Percentiles rank a stretch among this genome's conserved stretches.
Conservation (phyloP, 2,888 invertebrate species). For the Helicoverpa assulta region DNA sequence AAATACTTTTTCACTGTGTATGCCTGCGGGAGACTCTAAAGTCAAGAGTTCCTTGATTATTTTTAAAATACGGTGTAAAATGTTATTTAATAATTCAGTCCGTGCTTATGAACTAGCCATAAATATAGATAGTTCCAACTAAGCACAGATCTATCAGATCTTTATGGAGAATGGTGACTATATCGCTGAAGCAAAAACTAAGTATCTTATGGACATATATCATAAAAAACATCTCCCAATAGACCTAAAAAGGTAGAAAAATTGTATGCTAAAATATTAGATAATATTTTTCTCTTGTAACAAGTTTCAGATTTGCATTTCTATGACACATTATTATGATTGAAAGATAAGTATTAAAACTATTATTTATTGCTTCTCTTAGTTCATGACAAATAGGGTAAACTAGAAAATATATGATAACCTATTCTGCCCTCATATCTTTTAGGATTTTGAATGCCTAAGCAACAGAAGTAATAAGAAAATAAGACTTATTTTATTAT, state of each 20-base stretch:
- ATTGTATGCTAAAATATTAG: neutral
- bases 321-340: conserved; percentile 8
- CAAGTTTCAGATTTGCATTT: conserved; percentile 5
- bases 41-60: too few relatives aligned
- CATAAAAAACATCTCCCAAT: neutral
- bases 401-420: neutral
- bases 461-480: neutral
- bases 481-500: too few relatives aligned
- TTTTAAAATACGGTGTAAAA: too few relatives aligned
- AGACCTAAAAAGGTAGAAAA: neutral
- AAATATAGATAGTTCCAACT: too few relatives aligned
- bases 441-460: conserved; percentile 12
- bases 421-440: conserved; percentile 11
- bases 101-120: too few relatives aligned
- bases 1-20: too few relatives aligned
- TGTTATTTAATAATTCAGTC: too few relatives aligned
- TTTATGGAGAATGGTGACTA: too few relatives aligned
- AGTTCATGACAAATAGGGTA: neutral
- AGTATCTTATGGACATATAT: neutral
- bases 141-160: too few relatives aligned
- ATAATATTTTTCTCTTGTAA: conserved; percentile 9
- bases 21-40: too few relatives aligned
- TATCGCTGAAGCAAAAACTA: too few relatives aligned
- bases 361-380: neutral
- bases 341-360: conserved; percentile 19